Conservation (phyloP, 2,113 vertebrate genomes). For the Nicator chloris region DNA sequence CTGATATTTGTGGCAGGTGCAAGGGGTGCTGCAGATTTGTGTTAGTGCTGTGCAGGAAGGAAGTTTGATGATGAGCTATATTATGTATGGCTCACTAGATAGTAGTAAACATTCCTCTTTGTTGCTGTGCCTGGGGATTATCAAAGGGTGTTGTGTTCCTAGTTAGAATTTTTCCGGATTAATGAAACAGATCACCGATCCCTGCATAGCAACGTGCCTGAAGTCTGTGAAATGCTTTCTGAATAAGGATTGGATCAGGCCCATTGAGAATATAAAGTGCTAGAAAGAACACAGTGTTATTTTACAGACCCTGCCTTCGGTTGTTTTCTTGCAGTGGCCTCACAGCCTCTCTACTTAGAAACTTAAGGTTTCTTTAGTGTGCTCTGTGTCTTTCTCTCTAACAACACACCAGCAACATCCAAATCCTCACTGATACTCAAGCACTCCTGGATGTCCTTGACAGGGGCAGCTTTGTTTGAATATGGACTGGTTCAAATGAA, state of each 20-base stretch:
- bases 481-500: neutral
- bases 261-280: slow-evolving; percentile 20
- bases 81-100: neutral
- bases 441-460: neutral
- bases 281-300: neutral
- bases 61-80: neutral
- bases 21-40: neutral
- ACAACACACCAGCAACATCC: neutral
- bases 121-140: slow-evolving; percentile 6
- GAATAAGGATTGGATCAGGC: slow-evolving; percentile 32
- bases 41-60: neutral
- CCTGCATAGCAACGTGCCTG: slow-evolving; percentile 19
- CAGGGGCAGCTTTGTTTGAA: neutral
- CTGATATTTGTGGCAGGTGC: neutral
- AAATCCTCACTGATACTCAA: neutral
- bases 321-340: neutral
- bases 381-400: neutral
- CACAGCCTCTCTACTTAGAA: slow-evolving; percentile 3
- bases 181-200: slow-evolving; percentile 38
- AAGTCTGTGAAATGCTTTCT: slow-evolving; percentile 26
- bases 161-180: slow-evolving; percentile 37
- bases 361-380: neutral
- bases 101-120: slow-evolving; percentile 2
- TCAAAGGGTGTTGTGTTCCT: neutral
- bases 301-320: neutral